Base-by-base conservation (phyloP, 2,888 invertebrate genomes). In the Rhorus exstirpatorius region DNA sequence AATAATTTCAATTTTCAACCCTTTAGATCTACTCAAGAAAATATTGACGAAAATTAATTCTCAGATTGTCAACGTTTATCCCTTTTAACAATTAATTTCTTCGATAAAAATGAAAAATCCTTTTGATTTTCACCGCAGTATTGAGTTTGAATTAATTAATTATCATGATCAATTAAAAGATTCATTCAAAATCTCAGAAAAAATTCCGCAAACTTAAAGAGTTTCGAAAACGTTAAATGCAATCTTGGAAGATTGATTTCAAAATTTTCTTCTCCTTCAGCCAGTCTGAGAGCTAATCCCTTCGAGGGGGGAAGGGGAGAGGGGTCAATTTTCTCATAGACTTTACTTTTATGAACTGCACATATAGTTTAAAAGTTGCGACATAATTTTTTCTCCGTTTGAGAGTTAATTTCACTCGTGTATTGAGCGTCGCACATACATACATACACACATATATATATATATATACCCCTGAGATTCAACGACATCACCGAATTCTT, bases 401-500 rank as follows among this genome's bases (percentile, higher is more conserved):
- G n/a, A 26, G 31, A 44, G 31, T 17, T 6, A 17, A 35, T 67
- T 49, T 12, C 12, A 44, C 31, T n/a, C 10, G 35, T 19, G 35
- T 6, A 6, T 31, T 31, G 17, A 1, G 7, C 3, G 35, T 19
- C 38, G 38, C 35, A 60, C 0, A 38, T 1, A 19, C 14, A n/a
- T n/a, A n/a, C n/a, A n/a, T n/a, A n/a, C n/a, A n/a, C n/a, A n/a
- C n/a, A n/a, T n/a, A n/a, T n/a, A n/a, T n/a, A n/a, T n/a, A n/a
- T n/a, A n/a, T n/a, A n/a, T n/a, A n/a, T n/a, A n/a, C n/a, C n/a
- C n/a, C n/a, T n/a, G n/a, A n/a, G n/a, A n/a, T n/a, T n/a, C n/a
- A n/a, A n/a, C n/a, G n/a, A n/a, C 14, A 35, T 31, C 8, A 10
- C 12, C 31, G 55, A 72, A 60, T 60, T 72, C 46, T 60, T 72